Percentiles rank a stretch among this genome's conserved stretches.
phyloP scores from a whole-genome alignment of 2,888 invertebrate species.

The Molorchus minor region DNA sequence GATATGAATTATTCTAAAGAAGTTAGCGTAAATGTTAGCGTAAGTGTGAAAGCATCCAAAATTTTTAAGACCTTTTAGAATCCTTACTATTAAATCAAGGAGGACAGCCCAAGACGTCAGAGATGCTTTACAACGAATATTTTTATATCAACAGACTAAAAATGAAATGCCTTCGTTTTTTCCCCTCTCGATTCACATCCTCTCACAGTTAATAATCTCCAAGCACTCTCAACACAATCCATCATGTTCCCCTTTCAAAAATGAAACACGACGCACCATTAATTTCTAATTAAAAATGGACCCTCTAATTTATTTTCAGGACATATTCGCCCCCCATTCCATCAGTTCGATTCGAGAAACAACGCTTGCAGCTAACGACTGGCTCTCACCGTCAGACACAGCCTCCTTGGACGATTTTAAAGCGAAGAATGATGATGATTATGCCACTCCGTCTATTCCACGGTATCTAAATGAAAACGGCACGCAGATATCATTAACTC shows the following conservation, averaged over 20 bases:
- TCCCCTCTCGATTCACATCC: no score
- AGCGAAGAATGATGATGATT: conserved; percentile 50
- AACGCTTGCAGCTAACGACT: conserved; percentile 75
- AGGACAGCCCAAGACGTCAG: no score
- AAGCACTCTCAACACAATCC: no score
- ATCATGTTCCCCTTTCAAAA: no score
- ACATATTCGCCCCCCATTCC: conserved; percentile 64
- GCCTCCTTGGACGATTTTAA: conserved; percentile 49
- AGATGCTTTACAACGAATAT: no score
- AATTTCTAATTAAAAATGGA: no score
- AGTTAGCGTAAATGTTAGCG: conserved; percentile 65
- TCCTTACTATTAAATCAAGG: no score
- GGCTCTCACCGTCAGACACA: conserved; percentile 66
- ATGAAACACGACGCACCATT: no score
- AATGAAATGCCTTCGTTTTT: no score
- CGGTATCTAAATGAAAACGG: conserved; percentile 33
- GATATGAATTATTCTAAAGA: conserved; percentile 59
- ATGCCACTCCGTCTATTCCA: not conserved
- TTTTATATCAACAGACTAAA: not conserved
- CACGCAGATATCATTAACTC: conserved; percentile 65
- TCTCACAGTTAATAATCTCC: no score
- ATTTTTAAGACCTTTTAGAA: no score
- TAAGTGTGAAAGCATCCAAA: conserved; percentile 30
- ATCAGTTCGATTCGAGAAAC: conserved; percentile 67
- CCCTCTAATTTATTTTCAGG: conserved; percentile 49